Evolutionary conservation across 2,113 vertebrate genomes (phyloP), one percentile per base, ranked within the genome.

Genomic region (Clarias macrocephalus): DNA sequence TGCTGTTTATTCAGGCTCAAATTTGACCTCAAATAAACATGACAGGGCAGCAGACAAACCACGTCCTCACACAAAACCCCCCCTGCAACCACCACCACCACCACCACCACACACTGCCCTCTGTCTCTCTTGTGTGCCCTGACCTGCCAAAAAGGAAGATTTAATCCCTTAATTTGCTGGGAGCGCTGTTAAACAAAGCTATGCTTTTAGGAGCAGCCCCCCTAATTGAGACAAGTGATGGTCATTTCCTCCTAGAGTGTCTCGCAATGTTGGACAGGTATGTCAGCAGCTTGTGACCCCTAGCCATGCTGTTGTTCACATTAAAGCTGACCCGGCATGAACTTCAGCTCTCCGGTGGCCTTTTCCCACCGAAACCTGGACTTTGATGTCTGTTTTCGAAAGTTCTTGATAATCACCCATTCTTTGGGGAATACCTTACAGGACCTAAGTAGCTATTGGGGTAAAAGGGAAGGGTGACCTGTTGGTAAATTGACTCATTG

Each of bases 151-250:
- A 87, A 70, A 70, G 66, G 79, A 84, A 86, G 76, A 62, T 89
- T 88, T 92, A 89, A 85, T 84, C 73, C 85, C 66, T 75, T 81
- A 91, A 88, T 84, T 85, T 88, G 85, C 87, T 82, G 86, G 86
- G 81, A 76, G 70, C 75, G 59, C 59, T 59, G 81, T 82, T 90
- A 92, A 88, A 91, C 91, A 91, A 92, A 83, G 90, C 85, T 88
- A 52, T 56, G 80, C 89, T 89, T 90, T 91, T 85, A 88, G 90
- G 86, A 90, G 88, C 87, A 13, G 7, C 62, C 70, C 89, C 62
- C 87, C 90, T 93, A 93, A 94, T 93, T 94, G 92, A 92, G 93
- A 95, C 94, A 93, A 95, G 94, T 92, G 91, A 90, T 90, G 89
- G 88, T 94, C 81, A 93, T 94, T 94, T 94, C 92, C 92, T 92